Evolutionary conservation across 1,140 invertebrate species (phyloP).

Genomic region (Drusus annulatus): DNA sequence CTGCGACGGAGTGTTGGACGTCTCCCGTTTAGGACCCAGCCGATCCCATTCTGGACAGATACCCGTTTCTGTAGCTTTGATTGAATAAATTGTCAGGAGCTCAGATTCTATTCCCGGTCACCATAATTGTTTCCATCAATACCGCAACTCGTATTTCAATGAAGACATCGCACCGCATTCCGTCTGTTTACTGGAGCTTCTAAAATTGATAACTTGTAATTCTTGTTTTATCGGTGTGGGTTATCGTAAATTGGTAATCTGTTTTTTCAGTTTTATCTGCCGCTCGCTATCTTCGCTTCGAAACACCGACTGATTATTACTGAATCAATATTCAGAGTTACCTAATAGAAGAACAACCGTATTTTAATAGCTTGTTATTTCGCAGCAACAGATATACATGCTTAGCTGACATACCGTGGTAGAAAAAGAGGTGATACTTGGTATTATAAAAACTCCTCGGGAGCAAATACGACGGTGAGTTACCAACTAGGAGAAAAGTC

Average conservation of each 20-base stretch:
- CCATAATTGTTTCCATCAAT: constrained; percentile 16
- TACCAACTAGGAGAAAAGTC: too few species aligned
- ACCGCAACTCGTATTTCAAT: constrained; percentile 2
- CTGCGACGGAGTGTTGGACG: constrained; percentile 17
- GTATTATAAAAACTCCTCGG: neutral
- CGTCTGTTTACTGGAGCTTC: constrained; percentile 4
- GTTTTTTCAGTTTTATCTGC: constrained; percentile 19
- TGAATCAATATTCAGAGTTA: neutral
- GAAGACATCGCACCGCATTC: constrained; percentile 12
- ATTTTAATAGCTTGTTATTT: too few species aligned
- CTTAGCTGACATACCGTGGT: too few species aligned
- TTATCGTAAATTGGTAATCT: neutral
- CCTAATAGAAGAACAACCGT: neutral
- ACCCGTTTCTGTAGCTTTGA: constrained; percentile 4
- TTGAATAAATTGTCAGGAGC: constrained; percentile 19
- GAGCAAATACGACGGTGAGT: neutral
- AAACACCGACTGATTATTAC: constrained; percentile 13
- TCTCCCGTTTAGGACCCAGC: constrained; percentile 37
- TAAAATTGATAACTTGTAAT: constrained; percentile 34
- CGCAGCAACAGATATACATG: too few species aligned
- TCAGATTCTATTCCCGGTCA: neutral
- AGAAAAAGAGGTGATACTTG: too few species aligned
- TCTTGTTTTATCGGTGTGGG: constrained; percentile 29
- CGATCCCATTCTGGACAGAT: neutral
- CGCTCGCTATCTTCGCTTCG: constrained; percentile 28